Percentiles rank a stretch among this genome's conserved stretches.
Evolutionary conservation across 2,888 invertebrate genomes (phyloP).

Genomic region (Sceliomorpha sp.): DNA sequence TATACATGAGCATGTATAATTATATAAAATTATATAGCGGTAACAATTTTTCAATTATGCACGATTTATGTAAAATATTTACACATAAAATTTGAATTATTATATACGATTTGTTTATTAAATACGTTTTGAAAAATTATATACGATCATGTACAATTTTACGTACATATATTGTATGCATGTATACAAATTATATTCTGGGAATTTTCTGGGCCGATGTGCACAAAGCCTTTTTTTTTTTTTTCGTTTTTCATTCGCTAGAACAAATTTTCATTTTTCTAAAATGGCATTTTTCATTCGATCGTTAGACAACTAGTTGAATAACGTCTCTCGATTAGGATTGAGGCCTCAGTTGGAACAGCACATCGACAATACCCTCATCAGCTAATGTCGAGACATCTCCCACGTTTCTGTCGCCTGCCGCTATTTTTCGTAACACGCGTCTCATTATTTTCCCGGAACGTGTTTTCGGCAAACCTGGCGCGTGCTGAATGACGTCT

Average conservation of each 20-base stretch:
- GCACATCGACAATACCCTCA: conserved; percentile 90
- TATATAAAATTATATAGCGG: conserved; percentile 23
- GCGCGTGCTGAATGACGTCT: conserved; percentile 96
- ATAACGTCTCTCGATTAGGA: conserved; percentile 38
- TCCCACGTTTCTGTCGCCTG: conserved; percentile 93
- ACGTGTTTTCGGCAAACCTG: conserved; percentile 96
- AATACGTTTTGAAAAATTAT: no score
- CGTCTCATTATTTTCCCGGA: conserved; percentile 99
- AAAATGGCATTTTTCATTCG: conserved; percentile 36
- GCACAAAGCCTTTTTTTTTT: conserved; percentile 41
- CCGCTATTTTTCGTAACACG: conserved; percentile 94
- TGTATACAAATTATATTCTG: conserved; percentile 27
- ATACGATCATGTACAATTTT: conserved; percentile 4
- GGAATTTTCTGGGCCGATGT: conserved; percentile 36
- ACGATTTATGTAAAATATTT: conserved; percentile 28
- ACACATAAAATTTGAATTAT: no score
- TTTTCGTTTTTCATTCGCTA: conserved; percentile 37
- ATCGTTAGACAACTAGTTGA: conserved; percentile 34
- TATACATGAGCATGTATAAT: neutral
- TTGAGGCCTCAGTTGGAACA: conserved; percentile 87
- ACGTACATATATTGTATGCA: conserved; percentile 4
- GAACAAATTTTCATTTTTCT: conserved; percentile 22
- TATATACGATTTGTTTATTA: no score
- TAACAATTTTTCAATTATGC: conserved; percentile 26
- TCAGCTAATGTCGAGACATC: conserved; percentile 97